A percentile compares a stretch with the other conserved stretches of the same genome.
phyloP scores from a whole-genome alignment of 2,888 invertebrate genomes.

The Rotaria magnacalcarata region DNA sequence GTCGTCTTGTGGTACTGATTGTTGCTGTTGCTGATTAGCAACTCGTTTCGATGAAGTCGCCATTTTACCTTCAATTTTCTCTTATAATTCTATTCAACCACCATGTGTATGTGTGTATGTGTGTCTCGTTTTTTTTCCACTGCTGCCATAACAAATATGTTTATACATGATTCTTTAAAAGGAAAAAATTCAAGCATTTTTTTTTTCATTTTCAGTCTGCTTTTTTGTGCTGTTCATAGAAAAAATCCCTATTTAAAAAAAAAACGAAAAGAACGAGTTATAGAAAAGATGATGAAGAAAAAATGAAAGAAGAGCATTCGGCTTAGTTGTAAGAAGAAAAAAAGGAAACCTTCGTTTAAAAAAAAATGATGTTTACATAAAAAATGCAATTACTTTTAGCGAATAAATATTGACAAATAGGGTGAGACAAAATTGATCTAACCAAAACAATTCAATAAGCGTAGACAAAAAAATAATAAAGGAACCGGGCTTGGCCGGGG shows the following conservation, averaged over 20 bases:
- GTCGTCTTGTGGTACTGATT: neutral
- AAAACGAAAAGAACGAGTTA: neutral
- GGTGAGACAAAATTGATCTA: neutral
- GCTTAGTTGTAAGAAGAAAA: neutral
- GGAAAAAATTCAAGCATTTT: neutral
- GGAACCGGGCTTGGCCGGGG: conserved; percentile 25
- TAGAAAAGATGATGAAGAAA: neutral
- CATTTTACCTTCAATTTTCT: neutral
- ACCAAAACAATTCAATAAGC: neutral
- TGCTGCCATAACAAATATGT: neutral
- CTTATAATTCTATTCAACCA: neutral
- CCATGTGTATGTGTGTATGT: neutral
- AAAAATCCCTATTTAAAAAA: neutral
- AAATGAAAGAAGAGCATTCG: neutral
- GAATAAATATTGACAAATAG: neutral
- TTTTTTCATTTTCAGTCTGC: neutral
- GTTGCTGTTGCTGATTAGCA: neutral
- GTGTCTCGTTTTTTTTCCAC: neutral
- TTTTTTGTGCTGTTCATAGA: neutral
- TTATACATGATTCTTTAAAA: neutral
- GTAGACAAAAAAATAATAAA: neutral
- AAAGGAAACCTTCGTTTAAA: neutral
- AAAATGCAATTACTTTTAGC: neutral
- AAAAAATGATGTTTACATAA: neutral
- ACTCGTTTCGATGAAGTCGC: neutral